phyloP scores from a whole-genome alignment of 2,888 invertebrate species.

The Orchesellides sinensis region DNA sequence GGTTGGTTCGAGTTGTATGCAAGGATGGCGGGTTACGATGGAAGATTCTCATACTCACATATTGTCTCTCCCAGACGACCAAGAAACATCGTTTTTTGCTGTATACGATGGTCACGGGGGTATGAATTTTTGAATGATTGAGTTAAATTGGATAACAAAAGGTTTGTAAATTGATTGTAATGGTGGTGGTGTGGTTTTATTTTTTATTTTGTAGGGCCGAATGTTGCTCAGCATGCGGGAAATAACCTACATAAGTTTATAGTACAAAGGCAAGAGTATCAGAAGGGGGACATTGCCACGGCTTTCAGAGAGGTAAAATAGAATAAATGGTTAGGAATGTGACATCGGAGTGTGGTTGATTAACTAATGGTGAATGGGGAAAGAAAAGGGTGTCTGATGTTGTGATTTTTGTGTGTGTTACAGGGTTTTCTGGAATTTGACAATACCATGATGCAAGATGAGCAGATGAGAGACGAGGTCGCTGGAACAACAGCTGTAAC shows the following conservation, averaged over 20 bases:
- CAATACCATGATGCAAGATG: slow-evolving; percentile 93
- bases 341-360: background rate
- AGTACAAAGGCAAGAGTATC: slow-evolving; percentile 88
- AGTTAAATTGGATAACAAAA: background rate
- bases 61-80: slow-evolving; percentile 93
- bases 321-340: background rate
- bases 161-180: background rate
- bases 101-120: slow-evolving; percentile 98
- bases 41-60: slow-evolving; percentile 99
- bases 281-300: slow-evolving; percentile 88
- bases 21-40: slow-evolving; percentile 99
- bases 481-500: slow-evolving; percentile 97
- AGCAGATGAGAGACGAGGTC: slow-evolving; percentile 91
- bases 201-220: slow-evolving; percentile 82
- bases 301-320: slow-evolving; percentile 87
- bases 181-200: background rate
- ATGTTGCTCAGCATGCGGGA: slow-evolving; percentile 96
- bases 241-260: slow-evolving; percentile 96
- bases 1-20: slow-evolving; percentile 99
- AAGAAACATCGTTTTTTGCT: slow-evolving; percentile 94
- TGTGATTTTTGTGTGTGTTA: slow-evolving; percentile 65
- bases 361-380: no score
- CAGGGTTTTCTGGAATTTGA: slow-evolving; percentile 93
- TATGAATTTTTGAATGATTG: slow-evolving; percentile 76
- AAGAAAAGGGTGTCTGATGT: no score